Evolutionary conservation across 2,113 vertebrate genomes (phyloP), one percentile per base, ranked within the genome.

Genomic region (Euleptes europaea): DNA sequence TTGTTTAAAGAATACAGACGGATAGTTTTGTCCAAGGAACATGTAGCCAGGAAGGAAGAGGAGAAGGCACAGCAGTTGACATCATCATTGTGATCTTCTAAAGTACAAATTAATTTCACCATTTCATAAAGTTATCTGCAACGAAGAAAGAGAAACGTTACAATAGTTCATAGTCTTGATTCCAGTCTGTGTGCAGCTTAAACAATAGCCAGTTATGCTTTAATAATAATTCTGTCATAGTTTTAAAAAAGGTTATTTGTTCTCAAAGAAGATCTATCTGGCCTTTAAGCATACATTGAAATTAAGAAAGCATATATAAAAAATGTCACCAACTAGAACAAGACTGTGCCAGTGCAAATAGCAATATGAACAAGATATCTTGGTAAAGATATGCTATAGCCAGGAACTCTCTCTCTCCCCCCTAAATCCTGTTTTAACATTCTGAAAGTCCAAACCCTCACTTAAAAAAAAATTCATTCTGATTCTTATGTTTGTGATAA

Each of bases 21-120:
- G 47, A 99, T 10, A 0, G 97, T 98, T 95, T 99, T 99, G 92
- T 99, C 99, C 72, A 97, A 93, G 8, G 99, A 99, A 85, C 98
- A 99, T 0, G 99, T 98, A 70, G 99, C 98, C 82, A 99, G 87
- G 72, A 95, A 96, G 0, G 95, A 93, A 2, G 95, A 88, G 0
- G 98, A 98, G 92, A 99, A 98, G 33, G 97, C 95, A 23, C 98
- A 98, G 90, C 78, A 97, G 95, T 97, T 99, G 92, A 99, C 96
- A 71, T 99, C 98, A 26, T 99, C 97, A 0, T 91, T 88, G 2
- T 99, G 98, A 93, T 97, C 95, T n/a, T 96, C 89, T 90, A 99
- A 88, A 1, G 97, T 98, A 91, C 91, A 97, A 90, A 99, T 92
- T 44, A 99, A 94, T 23, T 97, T 97, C 17, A 95, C 97, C 99